Evolutionary conservation across 2,888 invertebrate genomes (phyloP).

Genomic region (Charanyca ferruginea): DNA sequence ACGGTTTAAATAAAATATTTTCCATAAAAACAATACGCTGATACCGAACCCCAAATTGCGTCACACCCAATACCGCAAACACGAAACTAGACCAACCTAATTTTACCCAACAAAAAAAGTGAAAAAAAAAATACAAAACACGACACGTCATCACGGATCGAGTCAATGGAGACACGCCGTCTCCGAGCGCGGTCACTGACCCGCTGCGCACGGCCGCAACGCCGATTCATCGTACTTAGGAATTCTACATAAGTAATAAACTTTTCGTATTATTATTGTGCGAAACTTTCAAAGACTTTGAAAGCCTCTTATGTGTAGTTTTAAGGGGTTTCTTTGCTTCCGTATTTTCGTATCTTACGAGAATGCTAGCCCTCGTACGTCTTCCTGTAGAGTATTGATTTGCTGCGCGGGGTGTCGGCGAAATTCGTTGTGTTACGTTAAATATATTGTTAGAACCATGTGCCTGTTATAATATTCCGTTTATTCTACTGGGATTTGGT

Average conservation of each 20-base stretch:
- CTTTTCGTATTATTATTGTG: constrained; percentile 63
- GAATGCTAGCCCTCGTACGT: constrained; percentile 8
- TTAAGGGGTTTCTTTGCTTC: constrained; percentile 46
- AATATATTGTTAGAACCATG: constrained; percentile 39
- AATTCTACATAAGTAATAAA: constrained; percentile 68
- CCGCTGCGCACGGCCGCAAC: constrained; percentile 58
- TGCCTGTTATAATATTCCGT: constrained; percentile 10
- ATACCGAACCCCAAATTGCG: constrained; percentile 7
- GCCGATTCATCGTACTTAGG: constrained; percentile 64
- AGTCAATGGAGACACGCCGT: constrained; percentile 66
- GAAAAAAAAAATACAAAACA: constrained; percentile 36
- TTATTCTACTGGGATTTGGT: constrained; percentile 9
- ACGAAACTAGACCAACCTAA: constrained; percentile 26
- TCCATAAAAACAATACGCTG: constrained; percentile 7
- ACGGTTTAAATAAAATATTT: background rate
- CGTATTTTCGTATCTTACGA: constrained; percentile 24
- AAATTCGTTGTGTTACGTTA: constrained; percentile 35
- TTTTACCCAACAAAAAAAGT: constrained; percentile 10
- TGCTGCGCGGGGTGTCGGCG: constrained; percentile 50
- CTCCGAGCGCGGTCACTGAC: constrained; percentile 70
- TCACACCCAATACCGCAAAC: constrained; percentile 26
- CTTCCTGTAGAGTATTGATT: constrained; percentile 58
- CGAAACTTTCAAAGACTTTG: constrained; percentile 51
- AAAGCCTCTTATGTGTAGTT: constrained; percentile 49
- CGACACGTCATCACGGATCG: constrained; percentile 49